Base-by-base conservation (phyloP, 2,888 invertebrate genomes). In the Drosophila nigricruria region DNA sequence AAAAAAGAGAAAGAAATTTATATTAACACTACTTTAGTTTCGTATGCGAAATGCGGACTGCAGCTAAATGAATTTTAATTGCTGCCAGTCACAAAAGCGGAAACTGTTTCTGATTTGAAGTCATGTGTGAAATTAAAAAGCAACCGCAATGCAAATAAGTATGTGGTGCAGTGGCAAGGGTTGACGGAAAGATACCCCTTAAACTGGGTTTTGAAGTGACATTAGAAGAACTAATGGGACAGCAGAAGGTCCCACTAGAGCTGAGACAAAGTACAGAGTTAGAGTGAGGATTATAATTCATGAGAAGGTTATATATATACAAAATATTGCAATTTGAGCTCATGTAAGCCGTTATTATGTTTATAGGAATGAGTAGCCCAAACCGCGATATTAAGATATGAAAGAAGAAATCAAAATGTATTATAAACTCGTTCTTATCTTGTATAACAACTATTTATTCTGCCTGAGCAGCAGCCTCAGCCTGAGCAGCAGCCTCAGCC, bases 101-200 rank as follows among this genome's bases (percentile, higher is more conserved):
- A 79, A 79, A 72, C 68, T 60, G 62, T 76, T 78, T 79, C 45
- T 47, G 58, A 70, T 82, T 79, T 65, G 36, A 79, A 68, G 67
- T 81, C 70, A 78, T 73, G 88, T 83, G 83, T 83, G 83, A 83
- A 83, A 83, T 88, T 83, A 88, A 83, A 88, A 85, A 83, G 59
- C 54, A 32, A 54, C 20, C 45, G 50, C 62, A 47, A 49, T 61
- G 50, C 42, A 80, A 65, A 69, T 45, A 62, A 56, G 38, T 18
- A 12, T n/a, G 2, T 4, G 12, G 1, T 27, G 10, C 4, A 30
- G 14, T 32, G 9, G 4, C 4, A 10, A 1, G 1, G 23, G 32
- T 36, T 9, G 34, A 43, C 25, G 9, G 8, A 1, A 6, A 36
- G 47, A 63, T 73, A 75, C 23, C 50, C 16, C 12, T 25, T 25